Evolutionary conservation across 2,797 vertebrate species (phyloP), one percentile per base, ranked within the genome.

Genomic region (Rhadinocentrus ornatus): DNA sequence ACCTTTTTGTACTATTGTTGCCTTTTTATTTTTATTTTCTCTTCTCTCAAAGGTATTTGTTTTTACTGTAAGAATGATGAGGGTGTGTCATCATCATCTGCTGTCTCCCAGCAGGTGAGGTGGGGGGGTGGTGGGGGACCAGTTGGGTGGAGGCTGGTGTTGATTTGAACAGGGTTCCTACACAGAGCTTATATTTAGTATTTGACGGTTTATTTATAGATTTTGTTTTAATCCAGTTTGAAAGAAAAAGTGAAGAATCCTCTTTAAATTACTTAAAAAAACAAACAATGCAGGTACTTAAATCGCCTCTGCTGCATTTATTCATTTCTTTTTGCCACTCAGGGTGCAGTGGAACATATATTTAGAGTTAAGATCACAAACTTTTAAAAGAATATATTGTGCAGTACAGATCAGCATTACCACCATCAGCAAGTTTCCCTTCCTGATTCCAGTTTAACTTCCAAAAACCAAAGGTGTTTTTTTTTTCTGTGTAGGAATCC

Each of bases 1-100:
- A 81, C 82, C 73, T 87, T 90, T 91, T 92, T 89, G 84, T 88
- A 88, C 83, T 77, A 67, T 83, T 88, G 73, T 81, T 79, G 64
- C 74, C 72, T 81, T 83, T 82, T 85, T 78, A 18, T 18, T 85
- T 84, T 86, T 77, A 54, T 88, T 85, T 79, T 82, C 66, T 80
- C 68, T 59, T 80, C 63, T 87, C 24, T 79, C 13, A 57, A 69
- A 69, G 75, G 77, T 58, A 31, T 80, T 68, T 84, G 83, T 67
- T 83, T 83, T 89, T 87, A 89, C 83, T 90, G 82, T 87, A 77
- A 75, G 82, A 60, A 55, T 32, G 24, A 85, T 65, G 27, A 73
- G 62, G 62, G 69, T 78, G 77, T 76, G 65, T 70, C 71, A 60
- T n/a, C n/a, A 18, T 76, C 10, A 35, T 75, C 62, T n/a, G n/a